These are phyloP conservation scores for Mercenaria mercenaria DNA, from an alignment of 1,140 invertebrate genomes.

Conservation along the genomic window DNA sequence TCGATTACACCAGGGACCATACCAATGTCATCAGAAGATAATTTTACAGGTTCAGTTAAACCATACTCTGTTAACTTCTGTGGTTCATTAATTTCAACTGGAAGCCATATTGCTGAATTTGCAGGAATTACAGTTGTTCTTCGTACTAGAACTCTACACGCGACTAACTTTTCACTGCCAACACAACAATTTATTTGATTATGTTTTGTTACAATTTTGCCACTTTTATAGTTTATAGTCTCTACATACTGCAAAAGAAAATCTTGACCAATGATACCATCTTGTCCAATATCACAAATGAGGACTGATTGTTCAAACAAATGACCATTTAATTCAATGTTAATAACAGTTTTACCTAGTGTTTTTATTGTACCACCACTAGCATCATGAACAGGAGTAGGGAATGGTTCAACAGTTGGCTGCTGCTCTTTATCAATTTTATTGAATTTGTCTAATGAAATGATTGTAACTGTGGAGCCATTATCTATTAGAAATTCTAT, in stretches of 20 bases:
- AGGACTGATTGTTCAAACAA: background rate
- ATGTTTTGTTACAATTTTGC: no score
- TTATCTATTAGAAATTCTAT: background rate
- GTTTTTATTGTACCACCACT: background rate
- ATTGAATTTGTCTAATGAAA: background rate
- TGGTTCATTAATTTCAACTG: background rate
- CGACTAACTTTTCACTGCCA: background rate
- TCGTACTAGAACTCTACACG: background rate
- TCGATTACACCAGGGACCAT: no score
- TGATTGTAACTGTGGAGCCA: background rate
- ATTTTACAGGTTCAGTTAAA: background rate
- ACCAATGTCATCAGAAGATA: no score
- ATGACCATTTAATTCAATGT: background rate
- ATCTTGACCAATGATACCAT: conserved; percentile 13
- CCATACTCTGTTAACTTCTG: background rate
- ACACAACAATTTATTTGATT: no score
- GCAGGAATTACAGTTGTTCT: background rate
- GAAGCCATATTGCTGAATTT: background rate
- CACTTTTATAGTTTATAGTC: background rate
- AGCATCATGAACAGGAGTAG: background rate
- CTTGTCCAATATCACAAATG: background rate
- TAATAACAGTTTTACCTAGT: background rate
- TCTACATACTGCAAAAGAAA: background rate
- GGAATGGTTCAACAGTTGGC: background rate
- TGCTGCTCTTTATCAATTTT: background rate